Evolutionary conservation across 1,140 invertebrate species (phyloP), one percentile per base, ranked within the genome.

Genomic region (Littorina saxatilis): DNA sequence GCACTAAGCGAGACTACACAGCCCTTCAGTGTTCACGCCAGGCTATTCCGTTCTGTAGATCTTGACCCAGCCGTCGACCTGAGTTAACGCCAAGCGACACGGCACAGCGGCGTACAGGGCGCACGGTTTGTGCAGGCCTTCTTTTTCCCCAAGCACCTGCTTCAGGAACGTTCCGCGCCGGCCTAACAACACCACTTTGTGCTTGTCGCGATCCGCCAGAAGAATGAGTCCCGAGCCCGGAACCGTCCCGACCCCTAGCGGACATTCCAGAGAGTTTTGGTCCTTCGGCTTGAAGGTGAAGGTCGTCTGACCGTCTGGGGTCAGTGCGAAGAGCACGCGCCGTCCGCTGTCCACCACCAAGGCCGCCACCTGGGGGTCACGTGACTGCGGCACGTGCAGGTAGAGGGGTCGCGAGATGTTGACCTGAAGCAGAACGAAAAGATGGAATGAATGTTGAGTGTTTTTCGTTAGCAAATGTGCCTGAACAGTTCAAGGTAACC

Each of bases 51-150:
- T 40, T 37, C 29, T 77, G 52, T 83, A 84, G 73, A 84, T 70
- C 72, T 84, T 84, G 50, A 84, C 77, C 70, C 70, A 79, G 39
- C 83, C 83, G 29, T 84, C 83, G 23, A 84, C 83, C 72, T 84
- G 83, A 23, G 74, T 84, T 1, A 84, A 15, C 0, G 76, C 83
- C 17, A 84, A 37, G 0, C 61, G 39, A 11, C 70, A 47, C 9
- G 27, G 23, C 17, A 73, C n/a, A 5, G 20, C 66, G 13, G 75
- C 72, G 39, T 76, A 74, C 15, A 84, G 29, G 20, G 61, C 83
- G 43, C 83, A 84, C 0, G 83, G 83, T 70, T 84, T 84, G 74
- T 29, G 40, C 58, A 84, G 50, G 20, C 75, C 63, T 7, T 82
- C 40, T 29, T 74, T 73, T 55, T 43, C 68, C 15, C 74, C 73